Conservation (phyloP, 2,888 invertebrate species). For the Catocala sponsa region DNA sequence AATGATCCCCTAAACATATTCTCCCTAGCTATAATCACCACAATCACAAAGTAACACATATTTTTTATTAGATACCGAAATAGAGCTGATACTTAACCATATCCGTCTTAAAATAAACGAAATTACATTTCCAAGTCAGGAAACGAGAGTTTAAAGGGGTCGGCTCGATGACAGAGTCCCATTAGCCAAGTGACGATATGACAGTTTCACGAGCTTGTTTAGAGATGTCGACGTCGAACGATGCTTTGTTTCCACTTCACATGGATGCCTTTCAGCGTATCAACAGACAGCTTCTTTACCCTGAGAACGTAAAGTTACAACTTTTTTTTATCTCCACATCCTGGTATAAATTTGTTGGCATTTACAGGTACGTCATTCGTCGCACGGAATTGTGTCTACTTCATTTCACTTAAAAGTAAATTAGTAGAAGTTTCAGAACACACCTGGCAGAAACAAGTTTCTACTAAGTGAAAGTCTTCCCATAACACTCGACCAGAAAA, state of each 20-base stretch:
- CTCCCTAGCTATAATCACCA: conserved; percentile 26
- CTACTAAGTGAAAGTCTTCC: conserved; percentile 46
- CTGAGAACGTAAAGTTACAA: conserved; percentile 28
- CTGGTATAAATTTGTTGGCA: conserved; percentile 26
- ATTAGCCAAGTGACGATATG: conserved; percentile 82
- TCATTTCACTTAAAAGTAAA: conserved; percentile 6
- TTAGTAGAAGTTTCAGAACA: not conserved
- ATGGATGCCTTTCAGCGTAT: conserved; percentile 73
- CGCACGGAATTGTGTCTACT: not conserved
- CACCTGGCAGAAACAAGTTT: conserved; percentile 7
- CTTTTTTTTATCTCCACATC: conserved; percentile 48
- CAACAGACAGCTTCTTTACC: conserved; percentile 61
- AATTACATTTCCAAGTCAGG: conserved; percentile 69
- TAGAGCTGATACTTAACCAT: conserved; percentile 55
- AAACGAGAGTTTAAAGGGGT: conserved; percentile 81
- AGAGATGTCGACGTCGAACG: conserved; percentile 65
- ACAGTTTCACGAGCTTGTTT: conserved; percentile 72
- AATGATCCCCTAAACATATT: not conserved
- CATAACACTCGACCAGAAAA: conserved; percentile 39
- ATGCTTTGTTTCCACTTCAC: conserved; percentile 70
- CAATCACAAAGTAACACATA: conserved; percentile 26
- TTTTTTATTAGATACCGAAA: conserved; percentile 40
- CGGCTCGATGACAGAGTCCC: conserved; percentile 79
- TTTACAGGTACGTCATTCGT: not conserved
- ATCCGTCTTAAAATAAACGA: conserved; percentile 57